Base-by-base conservation (phyloP, 2,888 invertebrate genomes). In the Dicycla oo region DNA sequence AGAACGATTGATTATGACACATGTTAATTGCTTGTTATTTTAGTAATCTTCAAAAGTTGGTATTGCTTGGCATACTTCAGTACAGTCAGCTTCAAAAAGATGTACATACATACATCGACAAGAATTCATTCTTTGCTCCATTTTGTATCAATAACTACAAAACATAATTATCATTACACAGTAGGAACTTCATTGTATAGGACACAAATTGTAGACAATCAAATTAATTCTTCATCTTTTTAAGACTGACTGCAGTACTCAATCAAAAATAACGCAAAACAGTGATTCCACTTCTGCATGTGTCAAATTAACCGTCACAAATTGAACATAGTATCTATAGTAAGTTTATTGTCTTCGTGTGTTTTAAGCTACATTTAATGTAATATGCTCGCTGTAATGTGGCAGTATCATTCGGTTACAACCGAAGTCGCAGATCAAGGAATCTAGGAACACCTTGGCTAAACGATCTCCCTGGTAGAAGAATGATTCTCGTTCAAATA, bases 401-500 rank as follows among this genome's bases (percentile, higher is more conserved):
- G 78, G 78, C 0, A 73, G 57, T 2, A 47, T 11, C 0, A 15
- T 8, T 3, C 13, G n/a, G 10, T 80, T 43, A 47, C 94, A 94
- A 0, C 91, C 90, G 57, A 91, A 94, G 73, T 93, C 84, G 65
- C 94, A 94, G 3, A 93, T 75, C 1, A 78, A 15, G 0, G 85
- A 74, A 79, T 94, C 93, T 6, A 94, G 77, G 73, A 85, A 92
- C 3, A 66, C 73, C 0, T 90, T 83, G 1, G 89, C 82, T 0
- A 94, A 78, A 0, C 82, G 73, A 7, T 83, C 81, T 0, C 89
- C 93, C n/a, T 90, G 80, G 75, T 85, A 89, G 73, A 82, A 85
- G 87, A 93, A 92, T 0, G 88, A 82, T 30, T 95, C 95, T 1
- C 90, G 76, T 68, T 94, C 94, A 78, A 87, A 94, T 15, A 91